Base-by-base conservation (phyloP, 2,797 vertebrate species). In the Schizopygopsis pylzovi region DNA sequence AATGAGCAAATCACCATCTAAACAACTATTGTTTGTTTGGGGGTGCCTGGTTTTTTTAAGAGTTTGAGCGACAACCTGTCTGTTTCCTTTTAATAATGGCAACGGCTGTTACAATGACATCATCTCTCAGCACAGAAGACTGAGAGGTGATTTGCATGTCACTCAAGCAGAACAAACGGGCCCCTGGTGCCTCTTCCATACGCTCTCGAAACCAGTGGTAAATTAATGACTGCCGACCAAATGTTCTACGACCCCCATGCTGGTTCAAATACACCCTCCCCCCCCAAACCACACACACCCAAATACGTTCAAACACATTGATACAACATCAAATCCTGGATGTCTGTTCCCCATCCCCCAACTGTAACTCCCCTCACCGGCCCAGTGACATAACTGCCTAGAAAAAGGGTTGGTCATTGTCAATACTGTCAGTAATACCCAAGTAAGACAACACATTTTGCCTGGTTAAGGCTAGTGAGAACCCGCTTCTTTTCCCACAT, bases 31-130 rank as follows among this genome's bases (percentile, higher is more conserved):
- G 33, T 39, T 67, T 73, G 63, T 67, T 70, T 67, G 56, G 49
- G 22, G 88, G 85, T 22, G 68, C 54, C 91, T 94, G 92, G 88
- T 89, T 84, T 93, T 95, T 95, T 94, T 33, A 94, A 95, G 92
- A 92, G 41, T 88, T 90, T 90, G 85, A 92, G 90, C 75, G 93
- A 93, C 93, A 92, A 91, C 90, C 91, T 88, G 93, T 92, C 93
- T 93, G 91, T 94, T 94, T 94, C 91, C 68, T 89, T 93, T 92
- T 93, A 95, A 95, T 93, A 93, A 94, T 93, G 94, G 93, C 90
- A 91, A 87, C 92, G 86, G 90, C 90, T 7, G 10, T 89, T 91
- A 83, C 89, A 87, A 92, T 96, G 96, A 96, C 95, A 95, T 96
- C 95, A 96, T 80, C 84, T 88, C 87, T 92, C 90, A 79, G 56